Conservation (phyloP, 1,140 invertebrate species). For the Achatina immaculata region DNA sequence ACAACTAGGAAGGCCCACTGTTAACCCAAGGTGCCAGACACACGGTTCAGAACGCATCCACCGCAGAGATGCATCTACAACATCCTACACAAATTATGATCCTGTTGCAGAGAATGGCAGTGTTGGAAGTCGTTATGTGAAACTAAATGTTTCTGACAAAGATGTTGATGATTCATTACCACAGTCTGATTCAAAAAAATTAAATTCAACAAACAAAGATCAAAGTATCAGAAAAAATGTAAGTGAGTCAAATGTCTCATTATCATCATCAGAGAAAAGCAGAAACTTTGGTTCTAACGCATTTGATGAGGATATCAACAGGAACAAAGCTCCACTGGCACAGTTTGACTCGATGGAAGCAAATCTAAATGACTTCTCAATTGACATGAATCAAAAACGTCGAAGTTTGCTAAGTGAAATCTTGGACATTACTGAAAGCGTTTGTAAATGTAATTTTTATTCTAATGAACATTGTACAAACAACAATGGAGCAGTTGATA, state of each 20-base stretch:
- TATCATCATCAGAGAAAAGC: conserved; percentile 27
- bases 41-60: conserved; percentile 24
- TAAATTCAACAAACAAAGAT: neutral
- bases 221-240: conserved; percentile 32
- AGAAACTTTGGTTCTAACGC: conserved; percentile 17
- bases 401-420: conserved; percentile 33
- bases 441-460: conserved; percentile 33
- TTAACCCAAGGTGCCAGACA: conserved; percentile 22
- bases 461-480: conserved; percentile 18
- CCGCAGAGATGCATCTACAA: neutral
- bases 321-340: conserved; percentile 42
- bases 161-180: conserved; percentile 5
- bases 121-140: neutral
- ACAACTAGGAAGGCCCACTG: conserved; percentile 3
- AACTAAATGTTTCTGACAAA: neutral
- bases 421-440: conserved; percentile 21
- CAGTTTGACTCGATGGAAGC: conserved; percentile 47
- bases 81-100: neutral
- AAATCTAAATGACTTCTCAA: neutral
- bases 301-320: conserved; percentile 37
- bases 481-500: neutral
- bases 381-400: neutral
- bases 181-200: conserved; percentile 40
- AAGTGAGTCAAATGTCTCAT: conserved; percentile 39
- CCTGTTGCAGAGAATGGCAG: neutral